Percentiles rank a stretch among this genome's conserved stretches.
These are phyloP conservation scores for Toxotes jaculatrix DNA, from an alignment of 2,113 vertebrate genomes.

Conservation along the genomic window DNA sequence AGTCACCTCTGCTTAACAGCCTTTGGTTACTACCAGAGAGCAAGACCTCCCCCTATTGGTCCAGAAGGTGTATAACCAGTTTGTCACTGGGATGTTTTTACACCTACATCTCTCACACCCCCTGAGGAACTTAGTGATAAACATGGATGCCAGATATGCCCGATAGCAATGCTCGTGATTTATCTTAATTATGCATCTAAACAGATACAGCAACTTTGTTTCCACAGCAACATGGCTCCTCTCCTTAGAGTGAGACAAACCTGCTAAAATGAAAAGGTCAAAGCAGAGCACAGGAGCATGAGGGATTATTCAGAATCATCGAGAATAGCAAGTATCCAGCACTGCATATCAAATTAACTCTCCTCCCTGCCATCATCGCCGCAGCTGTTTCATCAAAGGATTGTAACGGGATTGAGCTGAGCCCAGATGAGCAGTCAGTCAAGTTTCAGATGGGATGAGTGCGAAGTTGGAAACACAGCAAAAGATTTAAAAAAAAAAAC, in stretches of 20 bases:
- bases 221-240: constrained; percentile 30
- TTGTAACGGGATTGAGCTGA: background rate
- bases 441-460: constrained; percentile 65
- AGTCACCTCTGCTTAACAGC: constrained; percentile 61
- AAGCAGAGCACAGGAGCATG: constrained; percentile 19
- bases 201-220: constrained; percentile 22
- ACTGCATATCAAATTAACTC: constrained; percentile 36
- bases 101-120: background rate
- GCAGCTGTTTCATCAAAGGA: background rate
- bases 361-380: background rate
- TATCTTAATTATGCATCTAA: constrained; percentile 34
- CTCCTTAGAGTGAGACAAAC: background rate
- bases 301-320: constrained; percentile 42
- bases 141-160: constrained; percentile 3
- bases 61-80: accelerated
- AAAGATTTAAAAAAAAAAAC: constrained; percentile 39
- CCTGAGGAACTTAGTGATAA: background rate
- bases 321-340: constrained; percentile 28
- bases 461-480: constrained; percentile 64
- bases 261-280: constrained; percentile 45
- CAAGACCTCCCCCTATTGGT: constrained; percentile 74
- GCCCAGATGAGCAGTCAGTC: constrained; percentile 48
- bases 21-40: constrained; percentile 35
- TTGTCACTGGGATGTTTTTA: background rate
- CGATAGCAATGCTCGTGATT: background rate